Conservation (phyloP, 2,888 invertebrate genomes). For the Aquatica leii region DNA sequence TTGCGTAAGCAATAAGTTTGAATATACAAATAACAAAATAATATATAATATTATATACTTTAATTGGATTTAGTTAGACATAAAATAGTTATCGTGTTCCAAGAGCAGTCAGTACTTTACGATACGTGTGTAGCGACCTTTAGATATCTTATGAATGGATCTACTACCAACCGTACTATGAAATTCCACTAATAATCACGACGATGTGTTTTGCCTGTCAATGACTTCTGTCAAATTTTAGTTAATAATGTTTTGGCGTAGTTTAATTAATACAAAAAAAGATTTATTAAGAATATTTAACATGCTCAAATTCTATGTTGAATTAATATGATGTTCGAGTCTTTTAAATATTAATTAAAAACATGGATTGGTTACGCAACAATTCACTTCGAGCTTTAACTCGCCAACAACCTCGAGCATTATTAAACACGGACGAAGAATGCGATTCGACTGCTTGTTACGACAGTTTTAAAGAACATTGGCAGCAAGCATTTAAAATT, state of each 20-base stretch:
- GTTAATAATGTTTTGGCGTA: not conserved
- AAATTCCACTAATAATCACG: too few species aligned
- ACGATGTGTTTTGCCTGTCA: not conserved
- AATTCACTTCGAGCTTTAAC: slow-evolving; percentile 50
- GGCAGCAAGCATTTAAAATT: slow-evolving; percentile 90
- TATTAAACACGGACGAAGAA: slow-evolving; percentile 50
- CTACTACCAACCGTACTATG: too few species aligned
- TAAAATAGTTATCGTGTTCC: too few species aligned
- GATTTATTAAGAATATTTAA: not conserved
- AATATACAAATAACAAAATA: too few species aligned
- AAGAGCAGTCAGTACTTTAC: too few species aligned
- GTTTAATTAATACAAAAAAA: not conserved
- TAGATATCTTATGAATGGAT: too few species aligned
- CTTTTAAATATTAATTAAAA: slow-evolving; percentile 6
- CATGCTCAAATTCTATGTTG: not conserved
- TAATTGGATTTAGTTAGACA: too few species aligned
- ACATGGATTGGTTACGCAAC: slow-evolving; percentile 59
- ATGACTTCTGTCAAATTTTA: slow-evolving; percentile 3
- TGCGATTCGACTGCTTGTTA: slow-evolving; percentile 88
- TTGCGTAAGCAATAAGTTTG: too few species aligned
- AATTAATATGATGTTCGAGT: slow-evolving; percentile 19
- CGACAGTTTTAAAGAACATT: slow-evolving; percentile 92
- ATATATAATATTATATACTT: too few species aligned
- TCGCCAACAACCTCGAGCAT: slow-evolving; percentile 48
- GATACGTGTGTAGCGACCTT: too few species aligned